These are phyloP conservation scores for Drosophila lowei DNA, from an alignment of 1,140 invertebrate species.

Conservation along the genomic window DNA sequence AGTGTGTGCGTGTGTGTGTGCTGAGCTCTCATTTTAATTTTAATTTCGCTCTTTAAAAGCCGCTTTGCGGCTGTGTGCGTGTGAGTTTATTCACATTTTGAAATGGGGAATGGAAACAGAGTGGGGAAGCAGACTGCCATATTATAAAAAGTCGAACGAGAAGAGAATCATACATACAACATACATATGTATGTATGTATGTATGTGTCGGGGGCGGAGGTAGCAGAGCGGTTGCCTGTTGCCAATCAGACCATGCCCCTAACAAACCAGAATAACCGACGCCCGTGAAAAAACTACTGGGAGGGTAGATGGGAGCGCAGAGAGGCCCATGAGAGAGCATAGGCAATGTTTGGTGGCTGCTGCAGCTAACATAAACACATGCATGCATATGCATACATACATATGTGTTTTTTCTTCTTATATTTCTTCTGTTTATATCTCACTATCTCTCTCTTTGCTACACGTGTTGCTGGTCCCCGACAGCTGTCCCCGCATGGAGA, in stretches of 20 bases:
- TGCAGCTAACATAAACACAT: slow-evolving; percentile 24
- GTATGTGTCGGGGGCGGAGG: slow-evolving; percentile 2
- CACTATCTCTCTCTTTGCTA: slow-evolving; percentile 8
- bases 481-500: slow-evolving; percentile 9
- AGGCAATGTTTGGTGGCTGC: no score
- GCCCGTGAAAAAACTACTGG: background rate
- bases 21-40: slow-evolving; percentile 46
- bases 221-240: slow-evolving; percentile 37
- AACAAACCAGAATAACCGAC: slow-evolving; percentile 47
- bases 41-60: slow-evolving; percentile 23
- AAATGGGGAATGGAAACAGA: background rate
- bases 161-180: background rate
- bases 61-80: slow-evolving; percentile 7
- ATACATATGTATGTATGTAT: background rate
- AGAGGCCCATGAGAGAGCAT: no score
- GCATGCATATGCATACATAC: slow-evolving; percentile 5
- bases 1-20: slow-evolving; percentile 17
- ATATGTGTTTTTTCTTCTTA: background rate
- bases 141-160: slow-evolving; percentile 50
- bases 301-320: no score
- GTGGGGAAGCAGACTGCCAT: slow-evolving; percentile 25
- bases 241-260: slow-evolving; percentile 69
- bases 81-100: slow-evolving; percentile 50
- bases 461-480: slow-evolving; percentile 2
- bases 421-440: slow-evolving; percentile 7